Evolutionary conservation across 2,113 vertebrate genomes (phyloP).

Genomic region (Callipepla squamata): DNA sequence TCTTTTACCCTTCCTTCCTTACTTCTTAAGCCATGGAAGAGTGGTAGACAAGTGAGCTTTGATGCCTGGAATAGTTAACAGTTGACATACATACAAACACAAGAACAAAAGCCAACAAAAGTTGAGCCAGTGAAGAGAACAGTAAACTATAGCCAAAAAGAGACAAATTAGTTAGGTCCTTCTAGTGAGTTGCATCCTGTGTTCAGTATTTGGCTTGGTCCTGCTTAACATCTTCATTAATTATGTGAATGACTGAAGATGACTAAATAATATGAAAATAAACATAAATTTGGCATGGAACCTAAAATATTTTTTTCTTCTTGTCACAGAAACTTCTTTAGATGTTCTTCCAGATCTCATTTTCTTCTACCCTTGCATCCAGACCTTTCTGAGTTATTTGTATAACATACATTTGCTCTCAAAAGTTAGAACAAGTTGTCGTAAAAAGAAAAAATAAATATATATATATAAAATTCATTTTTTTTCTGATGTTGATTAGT

Average conservation of each 20-base stretch:
- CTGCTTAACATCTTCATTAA: neutral
- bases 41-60: neutral
- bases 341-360: neutral
- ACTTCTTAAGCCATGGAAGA: neutral
- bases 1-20: neutral
- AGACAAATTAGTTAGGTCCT: neutral
- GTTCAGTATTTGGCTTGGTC: neutral
- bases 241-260: neutral
- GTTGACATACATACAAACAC: neutral
- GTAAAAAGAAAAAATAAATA: neutral
- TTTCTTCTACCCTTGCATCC: neutral
- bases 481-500: neutral
- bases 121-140: neutral
- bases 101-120: neutral
- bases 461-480: neutral
- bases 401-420: neutral
- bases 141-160: neutral
- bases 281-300: neutral
- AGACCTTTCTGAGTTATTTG: neutral
- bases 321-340: neutral
- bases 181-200: too few relatives aligned
- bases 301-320: neutral
- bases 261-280: neutral
- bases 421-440: neutral
- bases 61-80: neutral